Evolutionary conservation across 2,797 vertebrate genomes (phyloP).

Genomic region (Selene dorsalis): DNA sequence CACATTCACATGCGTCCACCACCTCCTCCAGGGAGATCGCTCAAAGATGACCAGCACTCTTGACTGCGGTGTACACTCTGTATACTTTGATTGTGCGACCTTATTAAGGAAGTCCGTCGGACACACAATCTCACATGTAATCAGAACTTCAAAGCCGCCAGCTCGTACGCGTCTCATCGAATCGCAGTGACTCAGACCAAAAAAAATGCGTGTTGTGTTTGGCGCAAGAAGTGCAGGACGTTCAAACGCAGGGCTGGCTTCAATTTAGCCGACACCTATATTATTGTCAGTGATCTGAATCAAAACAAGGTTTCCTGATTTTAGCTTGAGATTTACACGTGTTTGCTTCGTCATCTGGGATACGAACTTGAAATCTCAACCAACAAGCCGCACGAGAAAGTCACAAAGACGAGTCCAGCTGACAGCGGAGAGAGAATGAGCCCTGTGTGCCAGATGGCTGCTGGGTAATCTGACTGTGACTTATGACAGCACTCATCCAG

Average conservation of each 20-base stretch:
- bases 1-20: slow-evolving; percentile 54
- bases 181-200: slow-evolving; percentile 35
- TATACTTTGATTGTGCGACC: slow-evolving; percentile 49
- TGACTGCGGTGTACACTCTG: slow-evolving; percentile 5
- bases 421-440: slow-evolving; percentile 6
- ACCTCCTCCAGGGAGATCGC: slow-evolving; percentile 42
- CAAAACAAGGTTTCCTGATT: slow-evolving; percentile 21
- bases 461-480: slow-evolving; percentile 14
- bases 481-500: neutral
- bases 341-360: slow-evolving; percentile 52
- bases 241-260: slow-evolving; percentile 47
- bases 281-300: slow-evolving; percentile 29
- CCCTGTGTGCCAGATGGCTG: slow-evolving; percentile 8
- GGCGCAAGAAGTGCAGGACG: slow-evolving; percentile 30
- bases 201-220: slow-evolving; percentile 65
- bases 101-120: slow-evolving; percentile 53
- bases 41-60: slow-evolving; percentile 14
- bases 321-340: slow-evolving; percentile 26
- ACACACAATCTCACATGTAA: slow-evolving; percentile 54
- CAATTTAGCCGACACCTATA: slow-evolving; percentile 57
- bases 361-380: slow-evolving; percentile 44
- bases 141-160: slow-evolving; percentile 60
- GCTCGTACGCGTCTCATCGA: slow-evolving; percentile 32
- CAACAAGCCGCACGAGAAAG: slow-evolving; percentile 43
- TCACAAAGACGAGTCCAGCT: slow-evolving; percentile 34